Conservation (phyloP, 1,140 invertebrate species). For the Nephotettix cincticeps region DNA sequence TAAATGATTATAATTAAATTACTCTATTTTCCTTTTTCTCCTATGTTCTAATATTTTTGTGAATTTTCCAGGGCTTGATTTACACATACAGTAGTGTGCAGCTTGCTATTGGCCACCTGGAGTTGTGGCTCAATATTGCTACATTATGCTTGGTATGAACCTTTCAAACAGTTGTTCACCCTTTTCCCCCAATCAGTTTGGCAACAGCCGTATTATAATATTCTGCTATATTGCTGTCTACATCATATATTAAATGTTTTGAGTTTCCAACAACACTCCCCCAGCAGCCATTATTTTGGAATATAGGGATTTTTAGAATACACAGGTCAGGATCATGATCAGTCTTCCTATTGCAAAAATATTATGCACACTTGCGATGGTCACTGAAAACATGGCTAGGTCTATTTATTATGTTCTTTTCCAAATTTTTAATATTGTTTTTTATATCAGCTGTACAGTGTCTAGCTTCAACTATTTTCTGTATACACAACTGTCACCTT, state of each 20-base stretch:
- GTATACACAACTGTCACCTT: slow-evolving; percentile 44
- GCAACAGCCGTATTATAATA: slow-evolving; percentile 29
- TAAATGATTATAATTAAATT: too few species aligned
- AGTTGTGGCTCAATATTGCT: slow-evolving; percentile 32
- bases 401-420: slow-evolving; percentile 12
- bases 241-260: background rate
- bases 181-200: slow-evolving; percentile 33
- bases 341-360: slow-evolving; percentile 12
- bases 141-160: slow-evolving; percentile 30
- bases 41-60: background rate
- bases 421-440: slow-evolving; percentile 10
- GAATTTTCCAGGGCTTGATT: background rate
- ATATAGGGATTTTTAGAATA: too few species aligned
- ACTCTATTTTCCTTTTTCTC: background rate
- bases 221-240: slow-evolving; percentile 28
- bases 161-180: slow-evolving; percentile 25
- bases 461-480: slow-evolving; percentile 35
- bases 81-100: slow-evolving; percentile 20
- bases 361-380: slow-evolving; percentile 24
- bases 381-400: slow-evolving; percentile 18
- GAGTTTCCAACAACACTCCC: background rate
- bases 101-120: background rate
- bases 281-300: background rate
- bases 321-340: too few species aligned
- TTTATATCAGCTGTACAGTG: slow-evolving; percentile 28